A percentile compares a stretch with the other conserved stretches of the same genome.
Evolutionary conservation across 2,888 invertebrate genomes (phyloP).

Genomic region (Melitaea athalia): DNA sequence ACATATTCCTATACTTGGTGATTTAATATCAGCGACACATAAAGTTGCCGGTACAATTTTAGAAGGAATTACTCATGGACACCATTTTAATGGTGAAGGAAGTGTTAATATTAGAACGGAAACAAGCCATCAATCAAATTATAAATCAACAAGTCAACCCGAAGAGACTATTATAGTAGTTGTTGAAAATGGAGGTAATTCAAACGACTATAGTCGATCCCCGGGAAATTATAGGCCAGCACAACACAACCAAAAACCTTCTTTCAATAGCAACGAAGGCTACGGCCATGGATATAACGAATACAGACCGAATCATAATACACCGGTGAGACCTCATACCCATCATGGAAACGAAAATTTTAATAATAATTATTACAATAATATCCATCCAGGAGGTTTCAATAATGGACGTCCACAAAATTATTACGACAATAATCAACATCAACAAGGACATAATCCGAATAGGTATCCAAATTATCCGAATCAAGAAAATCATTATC

Average conservation of each 20-base stretch:
- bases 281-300: conserved; percentile 19
- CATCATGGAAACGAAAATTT: conserved; percentile 38
- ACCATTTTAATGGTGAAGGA: conserved; percentile 48
- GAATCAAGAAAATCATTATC: conserved; percentile 29
- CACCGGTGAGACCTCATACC: conserved; percentile 1
- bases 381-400: conserved; percentile 16
- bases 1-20: conserved; percentile 18
- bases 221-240: conserved; percentile 2
- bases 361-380: conserved; percentile 29
- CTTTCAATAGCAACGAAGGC: conserved; percentile 17
- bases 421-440: conserved; percentile 34
- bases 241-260: conserved; percentile 17
- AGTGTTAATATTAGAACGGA: conserved; percentile 43
- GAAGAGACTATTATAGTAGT: conserved; percentile 35
- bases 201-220: not conserved
- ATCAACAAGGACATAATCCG: conserved; percentile 44
- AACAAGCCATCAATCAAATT: not conserved
- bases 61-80: conserved; percentile 51
- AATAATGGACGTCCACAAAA: conserved; percentile 24
- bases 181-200: conserved; percentile 28
- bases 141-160: conserved; percentile 44
- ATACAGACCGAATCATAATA: conserved; percentile 15
- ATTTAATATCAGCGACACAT: conserved; percentile 35
- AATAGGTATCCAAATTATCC: conserved; percentile 30
- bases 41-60: conserved; percentile 54